phyloP scores from a whole-genome alignment of 1,140 invertebrate species.

The Ips typographus region DNA sequence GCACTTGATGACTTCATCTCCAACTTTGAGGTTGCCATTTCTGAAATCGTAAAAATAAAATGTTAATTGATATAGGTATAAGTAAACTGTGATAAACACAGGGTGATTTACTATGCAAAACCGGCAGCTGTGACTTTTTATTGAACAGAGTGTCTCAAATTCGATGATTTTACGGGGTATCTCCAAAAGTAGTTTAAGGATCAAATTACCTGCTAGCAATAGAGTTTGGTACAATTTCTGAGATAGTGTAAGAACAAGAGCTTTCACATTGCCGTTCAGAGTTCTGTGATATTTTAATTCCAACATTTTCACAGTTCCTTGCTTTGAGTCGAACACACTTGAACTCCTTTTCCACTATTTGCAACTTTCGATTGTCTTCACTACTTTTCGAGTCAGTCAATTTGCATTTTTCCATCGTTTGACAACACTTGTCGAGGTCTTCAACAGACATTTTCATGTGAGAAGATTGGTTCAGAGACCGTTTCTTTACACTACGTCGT shows the following conservation, averaged over 20 bases:
- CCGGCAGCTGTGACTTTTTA: too few relatives aligned
- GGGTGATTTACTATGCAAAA: not conserved
- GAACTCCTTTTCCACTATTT: slow-evolving; percentile 44
- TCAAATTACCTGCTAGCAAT: slow-evolving; percentile 58
- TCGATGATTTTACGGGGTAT: too few relatives aligned
- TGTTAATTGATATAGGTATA: not conserved
- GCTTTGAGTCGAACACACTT: slow-evolving; percentile 55
- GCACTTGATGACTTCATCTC: slow-evolving; percentile 83
- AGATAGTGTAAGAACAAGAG: slow-evolving; percentile 61
- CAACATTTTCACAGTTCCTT: slow-evolving; percentile 57
- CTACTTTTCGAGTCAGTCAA: slow-evolving; percentile 6
- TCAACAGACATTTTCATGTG: slow-evolving; percentile 27
- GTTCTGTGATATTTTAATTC: slow-evolving; percentile 62
- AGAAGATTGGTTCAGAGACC: slow-evolving; percentile 17
- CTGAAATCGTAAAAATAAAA: slow-evolving; percentile 52
- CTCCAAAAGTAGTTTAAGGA: not conserved
- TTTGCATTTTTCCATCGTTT: slow-evolving; percentile 25
- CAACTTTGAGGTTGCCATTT: slow-evolving; percentile 73
- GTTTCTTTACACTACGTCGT: slow-evolving; percentile 29
- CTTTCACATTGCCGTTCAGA: slow-evolving; percentile 43
- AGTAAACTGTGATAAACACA: not conserved
- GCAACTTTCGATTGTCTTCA: not conserved
- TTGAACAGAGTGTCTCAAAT: too few relatives aligned
- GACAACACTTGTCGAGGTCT: slow-evolving; percentile 23
- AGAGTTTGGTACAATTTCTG: slow-evolving; percentile 59